phyloP scores from a whole-genome alignment of 2,888 invertebrate species.

The Pammene aurita region DNA sequence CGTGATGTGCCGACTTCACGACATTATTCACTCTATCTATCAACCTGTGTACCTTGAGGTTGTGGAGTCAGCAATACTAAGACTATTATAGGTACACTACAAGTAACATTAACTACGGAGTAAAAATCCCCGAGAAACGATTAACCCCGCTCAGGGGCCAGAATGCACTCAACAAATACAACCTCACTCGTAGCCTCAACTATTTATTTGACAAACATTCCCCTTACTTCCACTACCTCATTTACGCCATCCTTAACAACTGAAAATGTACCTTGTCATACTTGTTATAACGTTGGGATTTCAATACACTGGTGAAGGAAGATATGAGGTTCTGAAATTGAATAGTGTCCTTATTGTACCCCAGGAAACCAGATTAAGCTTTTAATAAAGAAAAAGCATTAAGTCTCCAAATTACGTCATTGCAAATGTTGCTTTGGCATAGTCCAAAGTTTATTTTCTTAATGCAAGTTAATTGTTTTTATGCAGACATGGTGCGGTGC shows the following conservation, averaged over 20 bases:
- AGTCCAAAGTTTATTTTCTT: neutral
- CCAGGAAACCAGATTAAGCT: constrained; percentile 25
- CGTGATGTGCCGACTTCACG: no score
- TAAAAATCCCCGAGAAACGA: constrained; percentile 20
- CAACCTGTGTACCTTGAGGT: no score
- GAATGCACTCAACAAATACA: constrained; percentile 7
- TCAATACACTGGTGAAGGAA: neutral
- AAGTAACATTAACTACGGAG: neutral
- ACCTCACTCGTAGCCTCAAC: constrained; percentile 18
- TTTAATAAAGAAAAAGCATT: constrained; percentile 27
- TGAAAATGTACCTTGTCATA: neutral
- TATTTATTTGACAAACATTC: constrained; percentile 23
- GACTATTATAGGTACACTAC: neutral
- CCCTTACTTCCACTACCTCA: constrained; percentile 7
- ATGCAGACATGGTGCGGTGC: no score
- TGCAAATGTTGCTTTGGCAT: constrained; percentile 4
- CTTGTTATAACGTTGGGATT: neutral
- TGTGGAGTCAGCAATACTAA: no score
- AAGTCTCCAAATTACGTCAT: constrained; percentile 6
- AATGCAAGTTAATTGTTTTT: constrained; percentile 8
- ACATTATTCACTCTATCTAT: no score
- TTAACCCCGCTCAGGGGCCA: neutral
- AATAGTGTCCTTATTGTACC: constrained; percentile 8
- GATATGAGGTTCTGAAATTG: neutral
- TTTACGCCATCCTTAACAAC: neutral